Percentiles rank a stretch among this genome's conserved stretches.
Conservation (phyloP, 1,140 invertebrate species). For the Oppia nitens region DNA sequence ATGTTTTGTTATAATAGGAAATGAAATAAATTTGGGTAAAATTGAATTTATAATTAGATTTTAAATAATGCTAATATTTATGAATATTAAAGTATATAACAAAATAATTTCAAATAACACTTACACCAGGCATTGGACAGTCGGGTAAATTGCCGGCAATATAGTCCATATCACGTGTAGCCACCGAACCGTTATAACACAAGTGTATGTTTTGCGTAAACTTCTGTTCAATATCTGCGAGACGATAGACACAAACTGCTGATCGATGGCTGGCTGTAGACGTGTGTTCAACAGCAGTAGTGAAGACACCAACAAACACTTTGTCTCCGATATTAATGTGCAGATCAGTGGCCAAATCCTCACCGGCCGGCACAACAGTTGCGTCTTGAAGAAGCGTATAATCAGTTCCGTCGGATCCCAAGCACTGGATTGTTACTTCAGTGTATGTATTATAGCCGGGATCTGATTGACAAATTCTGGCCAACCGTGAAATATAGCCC, state of each 20-base stretch:
- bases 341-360: constrained; percentile 56
- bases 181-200: constrained; percentile 85
- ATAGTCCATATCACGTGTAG: constrained; percentile 77
- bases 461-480: constrained; percentile 81
- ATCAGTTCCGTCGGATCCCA: constrained; percentile 37
- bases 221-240: constrained; percentile 71
- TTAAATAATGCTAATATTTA: too few species aligned
- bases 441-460: constrained; percentile 81
- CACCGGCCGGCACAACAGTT: constrained; percentile 58
- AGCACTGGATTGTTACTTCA: constrained; percentile 77
- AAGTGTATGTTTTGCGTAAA: constrained; percentile 92
- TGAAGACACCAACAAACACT: constrained; percentile 64
- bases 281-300: constrained; percentile 59
- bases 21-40: too few species aligned
- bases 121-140: constrained; percentile 60
- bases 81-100: too few species aligned
- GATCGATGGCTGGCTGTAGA: constrained; percentile 56
- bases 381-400: constrained; percentile 86
- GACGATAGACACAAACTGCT: constrained; percentile 44
- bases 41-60: too few species aligned
- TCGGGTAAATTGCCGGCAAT: constrained; percentile 75
- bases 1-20: too few species aligned
- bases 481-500: constrained; percentile 73
- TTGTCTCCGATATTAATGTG: constrained; percentile 55
- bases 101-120: too few species aligned